phyloP scores from a whole-genome alignment of 2,797 vertebrate species.

The Acanthopagrus latus region DNA sequence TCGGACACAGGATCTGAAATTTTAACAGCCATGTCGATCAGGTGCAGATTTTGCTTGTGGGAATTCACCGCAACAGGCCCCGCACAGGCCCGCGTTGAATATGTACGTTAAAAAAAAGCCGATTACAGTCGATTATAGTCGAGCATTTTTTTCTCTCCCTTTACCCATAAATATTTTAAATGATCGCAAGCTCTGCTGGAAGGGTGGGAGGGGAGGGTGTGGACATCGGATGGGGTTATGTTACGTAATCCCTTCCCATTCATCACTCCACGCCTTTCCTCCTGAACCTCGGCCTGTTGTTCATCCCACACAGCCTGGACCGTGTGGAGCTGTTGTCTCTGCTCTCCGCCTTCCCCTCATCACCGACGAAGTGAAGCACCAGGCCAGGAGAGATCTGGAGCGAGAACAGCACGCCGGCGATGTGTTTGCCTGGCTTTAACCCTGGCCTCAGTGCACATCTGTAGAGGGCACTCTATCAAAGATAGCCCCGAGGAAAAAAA shows the following conservation, averaged over 20 bases:
- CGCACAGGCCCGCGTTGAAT: constrained; percentile 26
- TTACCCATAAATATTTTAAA: constrained; percentile 60
- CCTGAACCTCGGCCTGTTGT: constrained; percentile 61
- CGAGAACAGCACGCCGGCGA: constrained; percentile 2
- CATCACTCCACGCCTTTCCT: constrained; percentile 73
- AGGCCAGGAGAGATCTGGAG: not conserved
- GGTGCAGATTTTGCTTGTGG: constrained; percentile 52
- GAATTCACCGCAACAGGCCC: constrained; percentile 57
- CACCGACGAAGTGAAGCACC: not conserved
- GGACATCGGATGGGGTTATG: constrained; percentile 76
- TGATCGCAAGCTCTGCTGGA: constrained; percentile 37
- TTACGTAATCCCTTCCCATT: constrained; percentile 79
- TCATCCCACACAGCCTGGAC: constrained; percentile 59
- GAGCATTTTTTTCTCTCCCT: not conserved
- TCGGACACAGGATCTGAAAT: constrained; percentile 7
- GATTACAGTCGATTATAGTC: not conserved
- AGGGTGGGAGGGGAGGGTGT: constrained; percentile 67
- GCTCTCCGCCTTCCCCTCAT: constrained; percentile 18
- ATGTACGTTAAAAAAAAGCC: not conserved
- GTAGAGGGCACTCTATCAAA: not conserved
- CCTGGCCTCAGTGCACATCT: not conserved
- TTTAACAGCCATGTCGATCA: constrained; percentile 32
- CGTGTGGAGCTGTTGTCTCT: constrained; percentile 29
- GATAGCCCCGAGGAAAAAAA: not conserved
- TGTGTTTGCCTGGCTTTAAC: not conserved